Base-by-base conservation (phyloP, 2,113 vertebrate genomes). In the Nerophis lumbriciformis region DNA sequence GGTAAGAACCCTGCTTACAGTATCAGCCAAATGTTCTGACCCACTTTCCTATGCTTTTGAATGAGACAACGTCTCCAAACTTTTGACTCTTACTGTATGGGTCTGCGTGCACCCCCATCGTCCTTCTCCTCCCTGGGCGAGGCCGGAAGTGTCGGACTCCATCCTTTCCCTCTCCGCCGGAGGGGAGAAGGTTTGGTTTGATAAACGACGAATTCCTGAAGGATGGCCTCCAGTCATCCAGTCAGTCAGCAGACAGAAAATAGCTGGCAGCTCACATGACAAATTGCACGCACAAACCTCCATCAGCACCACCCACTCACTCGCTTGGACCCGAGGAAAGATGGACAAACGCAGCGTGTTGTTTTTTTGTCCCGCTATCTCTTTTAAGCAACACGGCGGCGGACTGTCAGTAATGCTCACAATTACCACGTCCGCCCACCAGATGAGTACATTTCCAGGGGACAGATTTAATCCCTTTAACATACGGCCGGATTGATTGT, bases 401-500 rank as follows among this genome's bases (percentile, higher is more conserved):
- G n/a, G 19, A 63, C 65, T 88, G 85, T 68, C 82, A 89, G 85
- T 89, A 88, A 83, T 51, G 77, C 82, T 69, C 83, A 85, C 69
- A 83, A 85, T 85, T 85, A 80, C 19, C 59, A 71, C 21, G 78
- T 72, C 83, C 76, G 51, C 78, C 73, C 57, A 80, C 80, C 83
- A 58, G 74, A 75, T 75, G 68, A 69, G 69, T 84, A 80, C 79
- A 79, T 87, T 88, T 86, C 83, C 77, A 81, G 68, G 61, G 56
- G 71, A 80, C 77, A 63, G 71, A 75, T 87, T 88, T 83, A 79
- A 85, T 86, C 87, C 78, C 83, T 88, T 76, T 84, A 90, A 87
- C 89, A 87, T 77, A 53, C 71, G 71, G 52, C 19, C 59, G 6
- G 85, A 92, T 90, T 79, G 90, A 93, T 91, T 87, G 84, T 76